Base-by-base conservation (phyloP, 2,113 vertebrate species). In the Xenotilapia leptura region DNA sequence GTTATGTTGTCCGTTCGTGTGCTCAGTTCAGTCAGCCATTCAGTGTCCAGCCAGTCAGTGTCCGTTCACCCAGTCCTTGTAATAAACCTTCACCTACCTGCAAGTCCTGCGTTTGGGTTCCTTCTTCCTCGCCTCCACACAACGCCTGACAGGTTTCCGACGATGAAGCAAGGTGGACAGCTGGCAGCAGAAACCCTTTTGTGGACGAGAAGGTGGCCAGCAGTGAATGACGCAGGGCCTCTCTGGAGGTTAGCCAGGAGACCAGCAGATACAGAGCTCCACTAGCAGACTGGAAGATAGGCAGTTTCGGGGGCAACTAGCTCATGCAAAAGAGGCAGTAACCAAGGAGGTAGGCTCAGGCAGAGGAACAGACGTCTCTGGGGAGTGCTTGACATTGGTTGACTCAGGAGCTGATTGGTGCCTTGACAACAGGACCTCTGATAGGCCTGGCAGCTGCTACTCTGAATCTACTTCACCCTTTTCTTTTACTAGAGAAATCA, bases 401-500 rank as follows among this genome's bases (percentile, higher is more conserved):
- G 65, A 45, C 65, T 40, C 8, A 26, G 38, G 21, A 23, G 38
- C 5, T 70, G 5, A 70, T 26, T 70, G 38, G n/a, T 70, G 38
- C 65, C 65, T 42, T 42, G 7, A 15, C 7, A 36, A 65, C 3
- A 73, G 1, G 13, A 0, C 65, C 5, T 73, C 38, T 15, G 21
- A 45, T 1, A 0, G 13, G 68, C 65, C 21, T 26, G 65, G 2
- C 28, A 28, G 65, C 21, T 73, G 8, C 13, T 14, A 68, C 36
- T 14, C 0, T 68, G 12, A 40, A 0, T 40, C 36, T 3, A 0
- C 4, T 14, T 68, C 0, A 23, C 4, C 3, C 5, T 23, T 23
- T 70, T 70, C 38, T 40, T 42, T 23, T 2, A 70, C 2, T 0
- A 0, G n/a, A 70, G 7, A 70, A 42, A 23, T 40, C n/a, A 68